Evolutionary conservation across 2,113 vertebrate genomes (phyloP).

Genomic region (Chaetura pelagica): DNA sequence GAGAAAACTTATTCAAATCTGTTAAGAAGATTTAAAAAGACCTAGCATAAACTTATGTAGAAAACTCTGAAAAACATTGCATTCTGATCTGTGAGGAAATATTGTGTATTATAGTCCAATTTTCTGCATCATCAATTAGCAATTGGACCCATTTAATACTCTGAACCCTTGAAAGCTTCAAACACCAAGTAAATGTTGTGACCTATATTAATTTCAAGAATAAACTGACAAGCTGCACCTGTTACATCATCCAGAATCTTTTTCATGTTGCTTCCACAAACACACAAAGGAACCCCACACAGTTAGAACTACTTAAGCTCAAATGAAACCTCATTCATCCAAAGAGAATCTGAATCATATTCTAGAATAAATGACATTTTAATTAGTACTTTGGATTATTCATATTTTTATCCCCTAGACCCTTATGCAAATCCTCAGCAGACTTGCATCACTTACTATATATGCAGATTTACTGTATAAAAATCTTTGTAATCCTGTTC

Average conservation of each 20-base stretch:
- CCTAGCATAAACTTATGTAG: not conserved
- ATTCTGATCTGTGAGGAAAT: not conserved
- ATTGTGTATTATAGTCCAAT: not conserved
- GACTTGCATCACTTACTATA: not conserved
- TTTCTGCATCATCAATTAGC: conserved; percentile 41
- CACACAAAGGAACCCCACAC: not conserved
- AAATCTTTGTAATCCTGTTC: not conserved
- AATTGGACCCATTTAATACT: conserved; percentile 9
- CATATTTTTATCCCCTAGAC: not conserved
- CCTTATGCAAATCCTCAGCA: not conserved
- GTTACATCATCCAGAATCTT: not conserved
- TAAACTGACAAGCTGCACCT: not conserved
- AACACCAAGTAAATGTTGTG: not conserved
- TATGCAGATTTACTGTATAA: not conserved
- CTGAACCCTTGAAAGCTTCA: not conserved
- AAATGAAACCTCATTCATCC: not conserved
- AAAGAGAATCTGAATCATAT: not conserved
- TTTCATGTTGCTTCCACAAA: not conserved
- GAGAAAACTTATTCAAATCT: not conserved
- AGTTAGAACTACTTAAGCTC: not conserved
- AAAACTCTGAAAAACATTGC: not conserved
- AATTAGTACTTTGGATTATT: not conserved
- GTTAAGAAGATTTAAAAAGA: not conserved
- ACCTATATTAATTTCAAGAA: not conserved
- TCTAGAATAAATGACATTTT: not conserved